These are phyloP conservation scores for Mimas tiliae DNA, from an alignment of 2,888 invertebrate species.

Conservation along the genomic window DNA sequence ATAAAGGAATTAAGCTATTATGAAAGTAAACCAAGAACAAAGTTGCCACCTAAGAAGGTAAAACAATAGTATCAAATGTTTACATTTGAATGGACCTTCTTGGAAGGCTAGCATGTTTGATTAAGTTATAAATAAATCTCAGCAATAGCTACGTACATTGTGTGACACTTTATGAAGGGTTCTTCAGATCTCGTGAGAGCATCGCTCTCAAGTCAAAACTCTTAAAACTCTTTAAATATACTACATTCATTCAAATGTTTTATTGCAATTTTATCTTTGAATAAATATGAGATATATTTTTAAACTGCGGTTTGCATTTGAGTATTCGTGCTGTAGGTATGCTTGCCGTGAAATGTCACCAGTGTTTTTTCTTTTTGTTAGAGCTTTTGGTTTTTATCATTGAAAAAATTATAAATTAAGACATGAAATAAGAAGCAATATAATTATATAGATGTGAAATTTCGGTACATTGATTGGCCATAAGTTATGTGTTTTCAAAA, in stretches of 20 bases:
- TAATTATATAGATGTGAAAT: too few relatives aligned
- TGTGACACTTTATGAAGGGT: conserved; percentile 28
- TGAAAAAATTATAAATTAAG: too few relatives aligned
- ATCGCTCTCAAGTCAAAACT: conserved; percentile 23
- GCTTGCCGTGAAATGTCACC: background rate
- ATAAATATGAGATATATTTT: background rate
- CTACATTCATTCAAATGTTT: conserved; percentile 2
- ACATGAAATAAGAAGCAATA: too few relatives aligned
- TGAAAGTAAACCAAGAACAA: conserved; percentile 47
- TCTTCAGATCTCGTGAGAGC: conserved; percentile 13
- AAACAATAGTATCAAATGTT: conserved; percentile 68
- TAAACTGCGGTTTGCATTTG: background rate
- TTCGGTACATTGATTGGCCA: too few relatives aligned
- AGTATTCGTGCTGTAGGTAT: background rate
- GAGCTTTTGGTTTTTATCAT: too few relatives aligned
- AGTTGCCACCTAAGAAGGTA: conserved; percentile 72
- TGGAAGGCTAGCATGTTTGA: conserved; percentile 67
- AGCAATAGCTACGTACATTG: conserved; percentile 43
- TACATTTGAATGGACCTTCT: conserved; percentile 65
- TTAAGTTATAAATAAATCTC: conserved; percentile 70
- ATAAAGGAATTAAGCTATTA: background rate
- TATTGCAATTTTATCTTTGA: background rate
- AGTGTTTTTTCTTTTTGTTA: too few relatives aligned
- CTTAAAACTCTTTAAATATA: conserved; percentile 22
- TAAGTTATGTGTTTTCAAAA: too few relatives aligned